These are phyloP conservation scores for Chionomys nivalis DNA, from an alignment of 2,113 vertebrate genomes.

Conservation along the genomic window DNA sequence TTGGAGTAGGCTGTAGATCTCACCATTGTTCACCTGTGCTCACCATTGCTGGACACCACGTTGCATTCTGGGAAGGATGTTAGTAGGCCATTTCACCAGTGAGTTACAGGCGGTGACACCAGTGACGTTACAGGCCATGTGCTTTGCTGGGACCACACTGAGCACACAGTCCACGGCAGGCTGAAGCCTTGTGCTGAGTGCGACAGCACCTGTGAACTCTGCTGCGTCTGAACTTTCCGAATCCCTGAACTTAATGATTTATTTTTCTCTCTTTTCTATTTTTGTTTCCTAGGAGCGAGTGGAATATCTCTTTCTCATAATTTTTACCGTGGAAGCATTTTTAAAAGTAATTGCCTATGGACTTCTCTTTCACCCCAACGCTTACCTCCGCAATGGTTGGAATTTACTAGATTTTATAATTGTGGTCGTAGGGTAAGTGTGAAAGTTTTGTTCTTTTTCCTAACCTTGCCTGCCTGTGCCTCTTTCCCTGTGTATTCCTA, in stretches of 20 bases:
- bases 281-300: constrained; percentile 93
- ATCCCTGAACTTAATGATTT: constrained; percentile 47
- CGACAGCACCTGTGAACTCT: neutral
- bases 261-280: constrained; percentile 78
- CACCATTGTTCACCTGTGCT: neutral
- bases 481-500: neutral
- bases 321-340: constrained; percentile 99
- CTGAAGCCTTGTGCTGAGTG: neutral
- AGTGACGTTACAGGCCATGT: too few relatives aligned
- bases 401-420: constrained; percentile 99
- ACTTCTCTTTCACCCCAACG: constrained; percentile 99
- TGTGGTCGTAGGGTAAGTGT: constrained; percentile 98
- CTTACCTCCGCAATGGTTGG: constrained; percentile 99
- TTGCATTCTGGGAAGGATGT: neutral
- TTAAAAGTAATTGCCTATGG: constrained; percentile 99
- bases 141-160: neutral
- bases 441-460: neutral
- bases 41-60: neutral
- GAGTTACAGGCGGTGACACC: neutral
- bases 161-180: neutral
- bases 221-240: neutral
- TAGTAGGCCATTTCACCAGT: neutral
- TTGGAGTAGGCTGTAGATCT: neutral
- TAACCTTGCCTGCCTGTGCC: neutral
- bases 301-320: constrained; percentile 99